Evolutionary conservation across 2,113 vertebrate species (phyloP), one percentile per base, ranked within the genome.

Genomic region (Saimiri boliviensis): DNA sequence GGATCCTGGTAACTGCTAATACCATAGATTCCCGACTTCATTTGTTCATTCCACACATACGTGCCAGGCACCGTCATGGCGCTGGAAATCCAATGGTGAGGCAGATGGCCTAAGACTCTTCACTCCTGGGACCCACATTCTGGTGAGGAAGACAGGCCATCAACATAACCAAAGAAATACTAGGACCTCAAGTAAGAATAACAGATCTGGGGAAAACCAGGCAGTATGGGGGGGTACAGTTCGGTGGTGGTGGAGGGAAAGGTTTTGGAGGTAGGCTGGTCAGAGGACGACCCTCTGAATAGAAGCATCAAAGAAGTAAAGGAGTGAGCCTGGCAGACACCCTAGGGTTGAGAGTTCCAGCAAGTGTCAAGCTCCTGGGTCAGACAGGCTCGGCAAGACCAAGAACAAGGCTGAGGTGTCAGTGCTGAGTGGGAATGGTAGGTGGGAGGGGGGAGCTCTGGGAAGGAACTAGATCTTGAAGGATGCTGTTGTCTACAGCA

Each of bases 231-330:
- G 17, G n/a, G 17, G 40, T 5, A 37, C 32, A 40, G 66, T 3
- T 2, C 0, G 37, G 19, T 3, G 0, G 0, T 23, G 11, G 2
- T 30, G 6, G 21, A 45, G 32, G 49, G 52, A 20, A 4, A 13
- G 47, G 52, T 9, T 3, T 56, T 32, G 7, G 45, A 35, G 42
- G 30, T 0, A n/a, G 8, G 11, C 45, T 52, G 70, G 71, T n/a
- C 14, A 20, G 12, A 42, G n/a, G 17, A 52, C 12, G 42, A 23
- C 8, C 4, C 8, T 83, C 13, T 27, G 49, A 25, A 35, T 14
- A 71, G 27, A 86, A 58, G 17, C 0, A 3, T 7, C 40, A 19
- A 79, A 40, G 58, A 85, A 21, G 63, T 1, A 8, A 91, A 54
- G 45, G 71, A 37, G 40, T n/a, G 58, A 71, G n/a, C 21, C 68